Conservation (phyloP, 2,888 invertebrate genomes). For the Bembecia ichneumoniformis region DNA sequence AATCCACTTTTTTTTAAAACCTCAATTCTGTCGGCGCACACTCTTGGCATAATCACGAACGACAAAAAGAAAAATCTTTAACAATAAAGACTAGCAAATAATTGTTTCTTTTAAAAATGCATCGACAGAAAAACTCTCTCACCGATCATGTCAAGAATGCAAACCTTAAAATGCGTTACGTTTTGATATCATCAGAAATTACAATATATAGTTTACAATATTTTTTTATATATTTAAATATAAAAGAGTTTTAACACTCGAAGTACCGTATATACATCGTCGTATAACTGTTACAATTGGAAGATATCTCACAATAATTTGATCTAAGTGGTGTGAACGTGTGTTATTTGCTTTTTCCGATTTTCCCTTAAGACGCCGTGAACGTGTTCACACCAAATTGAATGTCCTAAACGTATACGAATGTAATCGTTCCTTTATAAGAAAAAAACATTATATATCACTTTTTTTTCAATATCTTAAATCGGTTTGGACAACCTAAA, state of each 20-base stretch:
- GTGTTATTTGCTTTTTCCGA: background rate
- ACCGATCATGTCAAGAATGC: background rate
- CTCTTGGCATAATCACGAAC: background rate
- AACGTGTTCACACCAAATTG: conserved; percentile 6
- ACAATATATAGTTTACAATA: conserved; percentile 64
- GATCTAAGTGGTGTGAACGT: background rate
- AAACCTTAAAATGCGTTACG: background rate
- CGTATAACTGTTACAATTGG: conserved; percentile 68
- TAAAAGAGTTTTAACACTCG: conserved; percentile 63
- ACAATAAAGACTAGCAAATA: background rate
- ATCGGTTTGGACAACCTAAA: conserved; percentile 43
- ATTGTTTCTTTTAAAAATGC: background rate
- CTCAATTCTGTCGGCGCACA: background rate
- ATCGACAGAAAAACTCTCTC: background rate
- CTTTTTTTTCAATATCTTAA: conserved; percentile 51
- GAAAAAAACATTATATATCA: conserved; percentile 58
- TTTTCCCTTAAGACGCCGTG: background rate
- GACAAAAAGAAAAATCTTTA: background rate
- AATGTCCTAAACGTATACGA: conserved; percentile 80
- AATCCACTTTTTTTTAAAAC: conserved; percentile 59
- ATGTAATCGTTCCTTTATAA: conserved; percentile 72
- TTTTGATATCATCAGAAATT: conserved; percentile 51
- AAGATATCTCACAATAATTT: conserved; percentile 55
- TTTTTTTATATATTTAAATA: conserved; percentile 60
- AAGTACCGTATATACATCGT: conserved; percentile 64